Conservation (phyloP, 2,888 invertebrate species). For the Pterobdella sp. region DNA sequence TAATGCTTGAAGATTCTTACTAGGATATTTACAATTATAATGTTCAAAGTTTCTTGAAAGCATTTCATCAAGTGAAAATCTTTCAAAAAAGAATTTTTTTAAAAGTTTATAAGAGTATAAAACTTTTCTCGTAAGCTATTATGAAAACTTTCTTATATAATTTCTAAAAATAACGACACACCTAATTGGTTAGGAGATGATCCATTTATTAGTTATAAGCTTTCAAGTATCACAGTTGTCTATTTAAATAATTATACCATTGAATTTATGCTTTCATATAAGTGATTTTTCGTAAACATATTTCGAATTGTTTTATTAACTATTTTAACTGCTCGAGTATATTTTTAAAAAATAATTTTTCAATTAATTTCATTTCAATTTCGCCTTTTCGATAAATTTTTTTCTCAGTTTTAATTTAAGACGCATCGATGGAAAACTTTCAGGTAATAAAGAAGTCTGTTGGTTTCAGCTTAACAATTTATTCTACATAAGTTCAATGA, state of each 20-base stretch:
- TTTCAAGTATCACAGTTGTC: background rate
- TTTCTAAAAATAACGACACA: background rate
- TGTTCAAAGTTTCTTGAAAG: too few species aligned
- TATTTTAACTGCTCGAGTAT: background rate
- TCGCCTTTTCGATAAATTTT: background rate
- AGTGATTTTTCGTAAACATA: background rate
- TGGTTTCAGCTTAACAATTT: background rate
- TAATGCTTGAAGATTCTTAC: too few species aligned
- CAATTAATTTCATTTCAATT: background rate
- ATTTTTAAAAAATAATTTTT: background rate
- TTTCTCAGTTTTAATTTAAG: too few species aligned
- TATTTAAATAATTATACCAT: background rate
- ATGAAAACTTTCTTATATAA: background rate
- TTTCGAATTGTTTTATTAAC: too few species aligned
- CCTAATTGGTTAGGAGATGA: background rate
- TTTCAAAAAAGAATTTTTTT: too few species aligned
- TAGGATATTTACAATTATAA: too few species aligned
- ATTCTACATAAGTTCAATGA: too few species aligned
- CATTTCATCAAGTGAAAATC: too few species aligned
- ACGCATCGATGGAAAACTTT: background rate
- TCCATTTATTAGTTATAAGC: background rate
- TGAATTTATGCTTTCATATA: background rate
- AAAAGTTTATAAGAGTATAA: too few species aligned
- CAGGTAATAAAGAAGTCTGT: background rate
- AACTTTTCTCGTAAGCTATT: too few species aligned